phyloP scores from a whole-genome alignment of 92 coral and sea anemone genomes.

The Chrysogorgia sp. region DNA sequence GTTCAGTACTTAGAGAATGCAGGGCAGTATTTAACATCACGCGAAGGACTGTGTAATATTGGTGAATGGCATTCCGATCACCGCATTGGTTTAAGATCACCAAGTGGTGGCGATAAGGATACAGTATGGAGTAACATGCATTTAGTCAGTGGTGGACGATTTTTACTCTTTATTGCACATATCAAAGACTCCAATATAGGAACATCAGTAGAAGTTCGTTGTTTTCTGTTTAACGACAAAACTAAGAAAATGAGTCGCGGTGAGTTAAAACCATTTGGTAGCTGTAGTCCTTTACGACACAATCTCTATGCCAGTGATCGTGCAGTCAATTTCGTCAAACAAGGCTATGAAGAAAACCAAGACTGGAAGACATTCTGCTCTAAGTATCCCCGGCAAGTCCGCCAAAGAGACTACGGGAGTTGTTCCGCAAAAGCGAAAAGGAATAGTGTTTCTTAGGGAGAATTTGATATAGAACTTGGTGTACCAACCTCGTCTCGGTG shows the following conservation, averaged over 20 bases:
- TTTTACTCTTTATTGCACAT: constrained; percentile 81
- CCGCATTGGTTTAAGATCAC: constrained; percentile 64
- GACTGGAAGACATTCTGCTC: no score
- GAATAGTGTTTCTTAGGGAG: no score
- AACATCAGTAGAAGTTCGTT: constrained; percentile 39
- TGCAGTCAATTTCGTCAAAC: no score
- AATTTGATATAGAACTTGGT: no score
- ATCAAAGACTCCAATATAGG: neutral
- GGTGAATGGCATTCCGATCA: constrained; percentile 99
- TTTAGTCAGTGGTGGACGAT: constrained; percentile 61
- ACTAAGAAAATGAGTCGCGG: constrained; percentile 18
- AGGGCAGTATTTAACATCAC: constrained; percentile 63
- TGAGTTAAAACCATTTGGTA: neutral
- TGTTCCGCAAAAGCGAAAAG: no score
- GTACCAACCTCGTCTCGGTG: no score
- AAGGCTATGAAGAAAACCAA: no score
- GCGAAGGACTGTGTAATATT: constrained; percentile 76
- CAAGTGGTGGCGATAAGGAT: constrained; percentile 75
- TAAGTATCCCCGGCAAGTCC: no score
- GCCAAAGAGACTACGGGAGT: no score
- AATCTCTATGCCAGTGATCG: neutral
- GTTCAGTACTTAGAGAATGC: constrained; percentile 65
- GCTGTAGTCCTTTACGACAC: constrained; percentile 28
- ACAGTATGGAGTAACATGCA: constrained; percentile 67
- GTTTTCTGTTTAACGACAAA: constrained; percentile 30